Evolutionary conservation across 2,888 invertebrate genomes (phyloP), one percentile per base, ranked within the genome.

Genomic region (Selenia dentaria): DNA sequence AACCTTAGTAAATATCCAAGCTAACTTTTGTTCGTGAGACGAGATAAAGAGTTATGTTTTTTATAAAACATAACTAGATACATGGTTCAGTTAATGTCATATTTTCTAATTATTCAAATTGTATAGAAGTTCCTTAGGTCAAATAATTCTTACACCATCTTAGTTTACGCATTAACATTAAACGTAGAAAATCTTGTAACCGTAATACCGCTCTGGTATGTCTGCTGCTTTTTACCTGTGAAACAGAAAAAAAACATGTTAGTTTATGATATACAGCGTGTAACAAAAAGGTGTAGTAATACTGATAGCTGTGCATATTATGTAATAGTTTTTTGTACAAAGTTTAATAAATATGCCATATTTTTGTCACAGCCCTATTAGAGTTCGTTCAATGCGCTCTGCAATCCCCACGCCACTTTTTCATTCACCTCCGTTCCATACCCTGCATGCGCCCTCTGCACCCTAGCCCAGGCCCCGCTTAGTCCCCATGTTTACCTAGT

Each of bases 91-190:
- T 42, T 29, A 27, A 35, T 29, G 26, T 37, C 2, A 16, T 16
- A 13, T 24, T 14, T 12, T n/a, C n/a, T n/a, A n/a, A 14, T 38
- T 42, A 22, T 8, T 47, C 37, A 42, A 35, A 48, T 27, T 42
- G 36, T 35, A 37, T 35, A 47, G 29, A 42, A 35, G 42, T 49
- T 38, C 37, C 51, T 52, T 48, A 47, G 16, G 44, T 56, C 45
- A 56, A 48, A 55, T 47, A 54, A 47, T 50, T 54, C 51, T 52
- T 54, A 55, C 58, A 55, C 58, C 58, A 53, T 40, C 51, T 53
- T 46, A 54, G 41, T 52, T 54, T 46, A 51, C 43, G 18, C 42
- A 25, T 32, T 45, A 52, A 37, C 31, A 45, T 46, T 54, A 46
- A 43, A 52, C 34, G 28, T 52, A 58, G 45, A 54, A 54, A 52